Evolutionary conservation across 1,140 invertebrate genomes (phyloP), one percentile per base, ranked within the genome.

Genomic region (Cotesia vestalis): DNA sequence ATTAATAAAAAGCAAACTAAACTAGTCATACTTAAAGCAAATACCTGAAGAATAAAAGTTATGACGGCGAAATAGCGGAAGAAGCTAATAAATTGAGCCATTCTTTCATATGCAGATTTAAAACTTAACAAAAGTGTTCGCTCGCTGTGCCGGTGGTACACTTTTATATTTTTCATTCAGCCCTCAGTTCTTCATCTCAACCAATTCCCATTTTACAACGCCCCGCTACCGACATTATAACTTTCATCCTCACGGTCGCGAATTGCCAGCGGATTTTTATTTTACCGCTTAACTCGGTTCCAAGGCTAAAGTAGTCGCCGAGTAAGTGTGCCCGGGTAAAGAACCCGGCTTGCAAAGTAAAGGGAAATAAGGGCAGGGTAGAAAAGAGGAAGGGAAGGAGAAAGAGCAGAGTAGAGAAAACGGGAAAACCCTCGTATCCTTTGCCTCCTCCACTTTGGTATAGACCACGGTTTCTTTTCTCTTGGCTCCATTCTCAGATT

Each of bases 31-130:
- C 40, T 46, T 46, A 46, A 6, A 57, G 53, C 53, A 61, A 61
- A 36, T 20, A 61, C 60, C 60, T 61, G 57, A 59, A 11, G 63
- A 27, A 38, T 12, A 62, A 51, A 63, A 38, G 57, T 38, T 60
- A 61, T n/a, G 55, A 34, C 59, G 4, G 52, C n/a, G 55, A 71
- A 59, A 71, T 63, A 34, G 20, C 53, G 70, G 46, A 34, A 38
- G 34, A 62, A 66, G 62, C 70, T 76, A 78, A 77, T 79, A 81
- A 81, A 83, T 80, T 69, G 76, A 75, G 72, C 52, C 63, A 62
- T 72, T 74, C 73, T 80, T 83, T 83, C 79, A 81, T 60, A 83
- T 83, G 81, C 74, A 81, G 81, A 82, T 83, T 75, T 75, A 27
- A 35, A 69, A 76, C 72, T 75, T 76, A 78, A 80, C 80, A 79